Percentiles rank a stretch among this genome's conserved stretches.
Conservation (phyloP, 2,888 invertebrate species). For the Drosophila conformis region DNA sequence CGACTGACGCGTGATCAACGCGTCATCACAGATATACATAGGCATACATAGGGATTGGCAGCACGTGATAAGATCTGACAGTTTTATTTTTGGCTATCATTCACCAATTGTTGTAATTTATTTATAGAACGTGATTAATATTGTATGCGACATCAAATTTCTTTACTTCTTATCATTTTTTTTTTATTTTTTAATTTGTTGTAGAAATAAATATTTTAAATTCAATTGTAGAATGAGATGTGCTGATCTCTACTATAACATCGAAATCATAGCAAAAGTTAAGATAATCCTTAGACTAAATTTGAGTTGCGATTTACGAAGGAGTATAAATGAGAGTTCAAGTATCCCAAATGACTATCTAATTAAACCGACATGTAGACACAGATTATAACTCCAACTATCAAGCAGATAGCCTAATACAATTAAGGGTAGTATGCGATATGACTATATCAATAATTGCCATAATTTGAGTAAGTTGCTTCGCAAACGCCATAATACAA, state of each 20-base stretch:
- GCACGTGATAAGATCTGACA: constrained; percentile 67
- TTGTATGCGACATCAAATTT: constrained; percentile 16
- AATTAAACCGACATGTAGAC: background rate
- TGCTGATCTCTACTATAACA: background rate
- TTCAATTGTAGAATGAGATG: background rate
- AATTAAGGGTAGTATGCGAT: background rate
- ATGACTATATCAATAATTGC: background rate
- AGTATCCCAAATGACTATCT: background rate
- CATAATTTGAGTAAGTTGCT: background rate
- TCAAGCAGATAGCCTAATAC: background rate
- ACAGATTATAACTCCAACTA: background rate
- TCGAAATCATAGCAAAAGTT: background rate
- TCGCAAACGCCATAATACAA: constrained; percentile 3
- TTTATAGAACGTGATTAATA: constrained; percentile 62
- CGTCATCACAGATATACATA: constrained; percentile 40
- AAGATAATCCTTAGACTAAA: background rate
- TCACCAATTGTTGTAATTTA: constrained; percentile 51
- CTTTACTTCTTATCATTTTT: background rate
- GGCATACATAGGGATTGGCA: constrained; percentile 23
- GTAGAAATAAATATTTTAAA: background rate
- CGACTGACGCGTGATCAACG: constrained; percentile 48
- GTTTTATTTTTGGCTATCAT: constrained; percentile 61
- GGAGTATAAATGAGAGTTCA: background rate
- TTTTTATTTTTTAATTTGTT: background rate
- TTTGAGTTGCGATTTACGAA: too few relatives aligned